Evolutionary conservation across 1,140 invertebrate species (phyloP), one percentile per base, ranked within the genome.

Genomic region (Anoplolepis gracilipes): DNA sequence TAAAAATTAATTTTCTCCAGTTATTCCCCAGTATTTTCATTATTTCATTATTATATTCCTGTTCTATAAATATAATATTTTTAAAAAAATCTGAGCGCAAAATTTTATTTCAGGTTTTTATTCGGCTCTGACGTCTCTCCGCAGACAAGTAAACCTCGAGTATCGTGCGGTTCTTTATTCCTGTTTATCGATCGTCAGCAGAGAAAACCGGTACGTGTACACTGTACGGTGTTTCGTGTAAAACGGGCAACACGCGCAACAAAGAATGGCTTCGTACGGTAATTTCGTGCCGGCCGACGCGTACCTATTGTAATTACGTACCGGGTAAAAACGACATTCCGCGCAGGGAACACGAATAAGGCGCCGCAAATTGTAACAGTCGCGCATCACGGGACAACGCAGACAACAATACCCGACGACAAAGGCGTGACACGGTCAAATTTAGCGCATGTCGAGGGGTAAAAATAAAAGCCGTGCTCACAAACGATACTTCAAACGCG

Each of bases 121-220:
- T 49, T 13, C 4, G 57, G 33, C 39, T 11, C 10, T 11, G 33
- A 36, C 39, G 8, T 42, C 11, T 25, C 11, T 30, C 8, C 10
- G 46, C 16, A 16, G 33, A 36, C 39, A 8, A 42, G 39, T 42
- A 42, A 42, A 3, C 10, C 0, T 10, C 8, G 49, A 25, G 53
- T 67, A 84, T 33, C 39, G 62, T 69, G 53, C 57, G 57, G 79
- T 64, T 88, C 81, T 88, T 53, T 65, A 77, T 85, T 78, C 39
- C 87, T 84, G 53, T 85, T 85, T 89, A 88, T 88, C 84, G 88
- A 88, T 88, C 87, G 72, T 22, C 61, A 6, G 30, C 55, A 77
- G 62, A 49, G 46, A 49, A 49, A 89, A 88, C 87, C 87, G 87
- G 87, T 88, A 88, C 10, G 72, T 57, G 55, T 75, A 64, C n/a